Evolutionary conservation across 2,113 vertebrate species (phyloP), one percentile per base, ranked within the genome.

Genomic region (Pycnonotus jocosus): DNA sequence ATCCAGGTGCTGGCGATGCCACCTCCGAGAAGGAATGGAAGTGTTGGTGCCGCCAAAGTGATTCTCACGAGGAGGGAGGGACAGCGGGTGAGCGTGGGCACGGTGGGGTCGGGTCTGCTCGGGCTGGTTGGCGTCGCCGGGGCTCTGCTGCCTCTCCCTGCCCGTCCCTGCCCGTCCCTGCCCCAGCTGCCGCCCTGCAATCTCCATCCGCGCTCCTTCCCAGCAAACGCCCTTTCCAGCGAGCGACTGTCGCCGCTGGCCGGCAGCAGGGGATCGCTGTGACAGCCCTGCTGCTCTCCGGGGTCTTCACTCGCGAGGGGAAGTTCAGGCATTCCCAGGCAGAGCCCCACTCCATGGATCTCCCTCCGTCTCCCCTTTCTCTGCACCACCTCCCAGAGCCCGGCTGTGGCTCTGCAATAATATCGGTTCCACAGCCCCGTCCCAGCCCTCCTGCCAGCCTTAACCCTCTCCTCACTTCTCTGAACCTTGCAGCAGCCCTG

Each of bases 301-400:
- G 20, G 21, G 3, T 66, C 62, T 76, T 5, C 0, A 11, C 40
- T 56, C 8, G 1, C 1, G 4, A 31, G 22, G 57, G 5, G 10
- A 62, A 44, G 27, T 65, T 68, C 65, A 21, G 61, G 44, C 42
- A 33, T 65, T 47, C 45, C 35, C 37, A 11, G 78, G 74, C 64
- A 38, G n/a, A 65, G n/a, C 60, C 44, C 25, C 1, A 4, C 37
- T 76, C 60, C 30, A 4, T n/a, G 33, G n/a, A 48, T 56, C 48
- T 47, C 53, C 28, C 38, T 66, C 48, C n/a, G 9, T 45, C 79
- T 80, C 74, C 76, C 51, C 11, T 70, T 93, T 56, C 62, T 50
- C 58, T 66, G 71, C 80, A 68, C 48, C 71, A 76, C 48, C 66
- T 74, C 61, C 15, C 2, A 2, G 71, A 77, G 72, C 81, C 11